A percentile compares a stretch with the other conserved stretches of the same genome.
Conservation (phyloP, 2,888 invertebrate genomes). For the Philonicus albiceps region DNA sequence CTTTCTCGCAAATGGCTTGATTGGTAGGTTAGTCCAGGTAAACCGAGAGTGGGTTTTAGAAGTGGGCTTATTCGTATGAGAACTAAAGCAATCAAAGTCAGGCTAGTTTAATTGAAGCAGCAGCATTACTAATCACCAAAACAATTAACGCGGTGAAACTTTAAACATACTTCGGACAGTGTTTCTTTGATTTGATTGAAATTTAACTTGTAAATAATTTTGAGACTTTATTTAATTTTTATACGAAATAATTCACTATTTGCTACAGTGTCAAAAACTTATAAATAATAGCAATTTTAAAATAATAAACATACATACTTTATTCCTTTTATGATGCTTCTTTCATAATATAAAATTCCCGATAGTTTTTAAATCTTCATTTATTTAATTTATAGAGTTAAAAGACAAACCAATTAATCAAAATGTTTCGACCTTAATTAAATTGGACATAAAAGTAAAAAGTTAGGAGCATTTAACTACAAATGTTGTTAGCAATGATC, state of each 20-base stretch:
- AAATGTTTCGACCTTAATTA: too few species aligned
- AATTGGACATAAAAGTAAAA: too few species aligned
- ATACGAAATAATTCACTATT: neutral
- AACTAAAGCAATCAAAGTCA: neutral
- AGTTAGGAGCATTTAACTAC: too few species aligned
- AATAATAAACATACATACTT: too few species aligned
- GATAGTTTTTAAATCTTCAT: too few species aligned
- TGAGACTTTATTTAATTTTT: neutral
- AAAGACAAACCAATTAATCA: too few species aligned
- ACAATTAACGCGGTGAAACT: neutral
- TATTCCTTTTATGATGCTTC: too few species aligned
- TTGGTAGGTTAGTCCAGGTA: neutral
- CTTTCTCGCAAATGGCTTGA: neutral
- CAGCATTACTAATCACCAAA: neutral
- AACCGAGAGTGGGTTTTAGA: neutral
- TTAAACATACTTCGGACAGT: neutral
- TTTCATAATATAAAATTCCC: too few species aligned
- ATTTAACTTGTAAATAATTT: neutral
- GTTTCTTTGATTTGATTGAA: neutral
- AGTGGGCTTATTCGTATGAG: neutral
- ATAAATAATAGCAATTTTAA: too few species aligned
- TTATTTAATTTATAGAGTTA: too few species aligned
- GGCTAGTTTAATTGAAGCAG: neutral
- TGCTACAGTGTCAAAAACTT: too few species aligned
- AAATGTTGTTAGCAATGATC: too few species aligned